Base-by-base conservation (phyloP, 2,797 vertebrate genomes). In the Sebastes kiyomatsui region DNA sequence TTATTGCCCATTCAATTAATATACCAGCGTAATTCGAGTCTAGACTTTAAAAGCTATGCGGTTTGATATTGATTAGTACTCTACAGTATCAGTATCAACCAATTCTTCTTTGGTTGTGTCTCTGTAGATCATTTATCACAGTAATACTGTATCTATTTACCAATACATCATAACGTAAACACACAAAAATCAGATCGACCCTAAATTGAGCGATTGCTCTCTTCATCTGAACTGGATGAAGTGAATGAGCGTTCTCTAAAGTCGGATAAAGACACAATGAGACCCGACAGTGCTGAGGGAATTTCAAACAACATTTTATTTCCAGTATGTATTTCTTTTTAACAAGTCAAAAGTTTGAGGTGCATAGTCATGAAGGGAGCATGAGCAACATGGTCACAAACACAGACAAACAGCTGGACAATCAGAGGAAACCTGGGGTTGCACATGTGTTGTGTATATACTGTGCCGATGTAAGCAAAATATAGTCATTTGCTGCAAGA, bases 351-450 rank as follows among this genome's bases (percentile, higher is more conserved):
- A 92, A 68, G 72, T 82, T 88, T 71, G 82, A 88, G 88, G 91
- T 94, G 93, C 93, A 94, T 94, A 92, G 93, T 93, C 82, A 95
- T 94, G 91, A 89, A 88, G 86, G 83, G 87, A 92, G 88, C 91
- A 94, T 92, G 88, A 90, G 90, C 84, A 89, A 90, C 76, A 87
- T 87, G 86, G 62, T 82, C 75, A 90, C 87, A 94, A 87, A 92
- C 81, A 92, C 83, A 85, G 76, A 92, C 72, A 89, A 81, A 91
- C 72, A 90, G 89, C 82, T 86, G 77, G 75, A 91, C 88, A 91
- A 90, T 92, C 80, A 92, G 69, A 75, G 65, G 52, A 84, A 72
- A 84, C 60, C 42, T 35, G 72, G 46, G 38, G 32, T 77, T 64
- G 67, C 67, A 68, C 68, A 62, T 79, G 52, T 62, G 23, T 66